Conservation (phyloP, 2,113 vertebrate genomes). For the Pterophyllum scalare region DNA sequence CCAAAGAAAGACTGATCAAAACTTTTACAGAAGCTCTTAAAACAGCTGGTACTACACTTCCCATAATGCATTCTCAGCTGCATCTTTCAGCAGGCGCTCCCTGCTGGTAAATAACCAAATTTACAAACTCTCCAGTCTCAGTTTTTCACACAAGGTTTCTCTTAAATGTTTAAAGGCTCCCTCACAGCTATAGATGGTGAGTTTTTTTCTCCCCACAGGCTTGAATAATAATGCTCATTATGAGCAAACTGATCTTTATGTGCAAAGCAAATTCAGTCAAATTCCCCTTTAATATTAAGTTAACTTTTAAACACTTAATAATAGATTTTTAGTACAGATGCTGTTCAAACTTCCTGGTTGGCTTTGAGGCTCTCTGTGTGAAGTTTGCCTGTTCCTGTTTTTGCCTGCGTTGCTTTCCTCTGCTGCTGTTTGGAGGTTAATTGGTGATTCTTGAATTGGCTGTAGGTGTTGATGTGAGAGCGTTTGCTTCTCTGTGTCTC, state of each 20-base stretch:
- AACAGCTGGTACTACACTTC: conserved; percentile 5
- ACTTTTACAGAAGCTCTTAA: not conserved
- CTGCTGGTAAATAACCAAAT: not conserved
- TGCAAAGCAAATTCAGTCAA: not conserved
- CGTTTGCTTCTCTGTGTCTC: not conserved
- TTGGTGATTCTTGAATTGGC: not conserved
- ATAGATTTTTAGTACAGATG: not conserved
- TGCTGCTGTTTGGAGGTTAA: not conserved
- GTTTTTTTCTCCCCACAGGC: not conserved
- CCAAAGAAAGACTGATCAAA: not conserved
- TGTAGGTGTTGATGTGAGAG: not conserved
- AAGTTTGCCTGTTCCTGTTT: not conserved
- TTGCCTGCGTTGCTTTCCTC: not conserved
- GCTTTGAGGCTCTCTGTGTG: not conserved
- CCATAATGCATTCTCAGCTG: not conserved
- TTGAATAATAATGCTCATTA: conserved; percentile 9
- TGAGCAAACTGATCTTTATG: not conserved
- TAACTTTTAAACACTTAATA: not conserved
- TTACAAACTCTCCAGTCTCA: not conserved
- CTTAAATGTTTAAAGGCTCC: not conserved
- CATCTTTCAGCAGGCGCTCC: not conserved
- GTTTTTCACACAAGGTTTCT: not conserved
- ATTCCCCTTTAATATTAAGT: not conserved
- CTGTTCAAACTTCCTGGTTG: not conserved
- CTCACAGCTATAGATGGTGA: not conserved